A percentile compares a stretch with the other conserved stretches of the same genome.
These are phyloP conservation scores for Pituophis catenifer DNA, from an alignment of 2,113 vertebrate species.

Conservation along the genomic window DNA sequence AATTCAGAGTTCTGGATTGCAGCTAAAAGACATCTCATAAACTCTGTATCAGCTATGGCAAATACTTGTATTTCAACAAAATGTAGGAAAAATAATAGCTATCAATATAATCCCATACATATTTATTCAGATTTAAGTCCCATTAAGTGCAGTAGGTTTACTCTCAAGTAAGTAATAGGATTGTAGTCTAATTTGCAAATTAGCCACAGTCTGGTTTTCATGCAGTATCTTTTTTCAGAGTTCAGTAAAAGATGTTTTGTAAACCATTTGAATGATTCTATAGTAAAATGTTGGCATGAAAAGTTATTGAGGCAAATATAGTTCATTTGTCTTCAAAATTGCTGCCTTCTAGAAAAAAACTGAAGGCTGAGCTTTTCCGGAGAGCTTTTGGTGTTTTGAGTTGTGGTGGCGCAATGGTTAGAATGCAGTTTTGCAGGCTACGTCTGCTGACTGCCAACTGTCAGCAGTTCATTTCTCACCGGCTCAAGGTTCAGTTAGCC, in stretches of 20 bases:
- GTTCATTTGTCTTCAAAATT: not conserved
- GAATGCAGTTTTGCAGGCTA: not conserved
- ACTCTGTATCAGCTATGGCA: not conserved
- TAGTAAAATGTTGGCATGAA: slow-evolving; percentile 40
- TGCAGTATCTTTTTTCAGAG: not conserved
- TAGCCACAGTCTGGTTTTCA: not conserved
- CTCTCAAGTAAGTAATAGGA: not conserved
- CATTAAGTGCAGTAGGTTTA: not conserved
- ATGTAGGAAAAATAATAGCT: not conserved
- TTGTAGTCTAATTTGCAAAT: not conserved
- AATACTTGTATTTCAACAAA: not conserved
- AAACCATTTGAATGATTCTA: slow-evolving; percentile 10
- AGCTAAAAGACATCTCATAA: not conserved
- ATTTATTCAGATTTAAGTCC: not conserved
- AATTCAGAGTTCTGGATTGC: not conserved
- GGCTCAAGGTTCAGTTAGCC: not conserved
- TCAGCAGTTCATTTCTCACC: not conserved
- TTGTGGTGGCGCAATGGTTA: not conserved
- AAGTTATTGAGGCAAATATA: slow-evolving; percentile 27
- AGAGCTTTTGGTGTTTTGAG: not conserved
- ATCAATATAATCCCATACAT: not conserved
- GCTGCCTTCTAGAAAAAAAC: not conserved
- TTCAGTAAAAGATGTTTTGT: not conserved
- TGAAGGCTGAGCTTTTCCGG: not conserved
- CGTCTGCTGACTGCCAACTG: not conserved